A percentile compares a stretch with the other conserved stretches of the same genome.
phyloP scores from a whole-genome alignment of 1,140 invertebrate genomes.

The Diprion similis region DNA sequence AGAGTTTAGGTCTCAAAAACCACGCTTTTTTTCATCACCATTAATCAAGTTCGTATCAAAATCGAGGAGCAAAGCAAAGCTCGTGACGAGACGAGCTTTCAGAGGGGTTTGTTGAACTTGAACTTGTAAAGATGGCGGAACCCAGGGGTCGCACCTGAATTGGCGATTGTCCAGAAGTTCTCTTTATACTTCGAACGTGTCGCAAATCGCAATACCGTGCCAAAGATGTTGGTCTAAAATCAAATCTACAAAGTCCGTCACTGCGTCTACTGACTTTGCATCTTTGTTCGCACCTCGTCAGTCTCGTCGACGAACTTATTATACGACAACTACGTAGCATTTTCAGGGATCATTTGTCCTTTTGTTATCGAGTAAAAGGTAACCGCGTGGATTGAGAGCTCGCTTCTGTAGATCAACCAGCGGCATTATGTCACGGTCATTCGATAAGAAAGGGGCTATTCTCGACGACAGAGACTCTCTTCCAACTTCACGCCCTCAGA shows the following conservation, averaged over 20 bases:
- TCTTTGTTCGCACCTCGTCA: not conserved
- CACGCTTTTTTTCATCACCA: constrained; percentile 14
- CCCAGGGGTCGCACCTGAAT: constrained; percentile 1
- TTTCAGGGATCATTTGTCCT: not conserved
- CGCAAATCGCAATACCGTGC: not conserved
- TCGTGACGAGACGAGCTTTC: too few species aligned
- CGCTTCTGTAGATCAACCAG: not conserved
- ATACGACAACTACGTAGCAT: not conserved
- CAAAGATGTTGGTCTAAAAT: not conserved
- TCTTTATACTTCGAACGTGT: not conserved
- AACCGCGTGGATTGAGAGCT: not conserved
- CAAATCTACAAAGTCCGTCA: not conserved
- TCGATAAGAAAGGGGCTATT: not conserved
- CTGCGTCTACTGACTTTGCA: not conserved
- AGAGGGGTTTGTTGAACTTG: constrained; percentile 45
- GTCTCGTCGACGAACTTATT: too few species aligned
- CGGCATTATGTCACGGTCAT: not conserved
- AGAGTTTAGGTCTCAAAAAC: too few species aligned
- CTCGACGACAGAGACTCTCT: not conserved
- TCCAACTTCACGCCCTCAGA: too few species aligned
- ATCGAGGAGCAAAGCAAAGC: too few species aligned
- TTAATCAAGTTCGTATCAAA: not conserved
- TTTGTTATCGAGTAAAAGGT: not conserved
- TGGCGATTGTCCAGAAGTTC: not conserved
- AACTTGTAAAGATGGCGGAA: constrained; percentile 31